These are phyloP conservation scores for Notamacropus eugenii DNA, from an alignment of 2,797 vertebrate genomes.

Conservation along the genomic window DNA sequence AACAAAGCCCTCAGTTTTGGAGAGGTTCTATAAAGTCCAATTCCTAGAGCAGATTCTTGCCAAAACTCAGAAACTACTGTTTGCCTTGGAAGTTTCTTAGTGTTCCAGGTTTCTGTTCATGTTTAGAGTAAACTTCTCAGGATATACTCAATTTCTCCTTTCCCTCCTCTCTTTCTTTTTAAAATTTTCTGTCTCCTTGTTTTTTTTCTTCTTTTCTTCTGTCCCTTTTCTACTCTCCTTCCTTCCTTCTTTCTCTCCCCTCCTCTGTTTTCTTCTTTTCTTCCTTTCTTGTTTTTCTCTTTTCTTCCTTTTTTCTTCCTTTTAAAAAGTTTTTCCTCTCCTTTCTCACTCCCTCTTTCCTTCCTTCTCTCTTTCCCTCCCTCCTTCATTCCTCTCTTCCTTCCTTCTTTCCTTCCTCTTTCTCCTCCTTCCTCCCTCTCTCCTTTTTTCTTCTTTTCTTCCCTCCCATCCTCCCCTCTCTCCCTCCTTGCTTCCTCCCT, in stretches of 20 bases:
- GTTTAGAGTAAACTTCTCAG: background rate
- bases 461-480: no score
- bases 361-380: no score
- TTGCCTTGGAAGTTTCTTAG: background rate
- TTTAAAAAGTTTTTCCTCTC: background rate
- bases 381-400: background rate
- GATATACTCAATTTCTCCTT: background rate
- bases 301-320: background rate
- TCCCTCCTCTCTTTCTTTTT: background rate
- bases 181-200: background rate
- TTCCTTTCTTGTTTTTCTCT: background rate
- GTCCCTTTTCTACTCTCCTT: background rate
- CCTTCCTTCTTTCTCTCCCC: background rate
- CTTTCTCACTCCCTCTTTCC: background rate
- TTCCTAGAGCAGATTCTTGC: accelerated
- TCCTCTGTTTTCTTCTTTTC: background rate
- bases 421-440: background rate
- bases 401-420: background rate
- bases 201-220: background rate
- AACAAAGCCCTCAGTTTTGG: background rate
- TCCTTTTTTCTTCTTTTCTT: background rate
- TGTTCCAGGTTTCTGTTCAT: background rate
- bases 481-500: background rate
- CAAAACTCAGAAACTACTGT: background rate
- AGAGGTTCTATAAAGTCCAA: accelerated